A percentile compares a stretch with the other conserved stretches of the same genome.
Conservation (phyloP, 1,140 invertebrate genomes). For the Cydia strobilella region DNA sequence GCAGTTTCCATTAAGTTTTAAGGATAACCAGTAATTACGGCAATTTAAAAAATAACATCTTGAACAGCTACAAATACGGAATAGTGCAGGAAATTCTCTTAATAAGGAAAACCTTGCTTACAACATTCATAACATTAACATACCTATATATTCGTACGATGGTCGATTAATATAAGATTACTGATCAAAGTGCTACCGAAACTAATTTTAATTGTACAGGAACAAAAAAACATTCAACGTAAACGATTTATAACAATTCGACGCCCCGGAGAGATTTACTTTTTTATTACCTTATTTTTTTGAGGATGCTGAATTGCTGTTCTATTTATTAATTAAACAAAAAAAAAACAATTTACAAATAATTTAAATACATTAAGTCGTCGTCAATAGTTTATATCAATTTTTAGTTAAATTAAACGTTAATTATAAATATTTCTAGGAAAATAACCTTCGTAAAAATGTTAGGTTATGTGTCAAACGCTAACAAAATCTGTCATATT, state of each 20-base stretch:
- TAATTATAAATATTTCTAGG: too few relatives aligned
- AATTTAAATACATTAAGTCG: too few relatives aligned
- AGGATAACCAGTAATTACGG: conserved; percentile 23
- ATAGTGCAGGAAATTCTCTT: conserved; percentile 30
- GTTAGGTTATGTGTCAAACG: too few relatives aligned
- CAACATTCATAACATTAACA: conserved; percentile 2
- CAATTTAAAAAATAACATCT: conserved; percentile 12
- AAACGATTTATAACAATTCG: background rate
- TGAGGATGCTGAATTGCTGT: too few relatives aligned
- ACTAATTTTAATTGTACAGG: conserved; percentile 5
- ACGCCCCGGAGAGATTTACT: background rate
- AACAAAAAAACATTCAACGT: background rate
- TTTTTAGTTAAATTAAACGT: too few relatives aligned
- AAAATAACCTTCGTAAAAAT: too few relatives aligned
- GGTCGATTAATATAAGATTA: conserved; percentile 14
- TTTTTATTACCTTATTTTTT: background rate
- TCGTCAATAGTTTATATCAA: too few relatives aligned
- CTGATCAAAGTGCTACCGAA: background rate
- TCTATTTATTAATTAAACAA: too few relatives aligned
- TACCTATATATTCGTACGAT: background rate
- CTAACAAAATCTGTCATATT: too few relatives aligned
- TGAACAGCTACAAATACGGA: conserved; percentile 19
- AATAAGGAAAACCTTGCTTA: conserved; percentile 3
- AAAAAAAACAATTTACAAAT: too few relatives aligned
- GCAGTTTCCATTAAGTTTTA: conserved; percentile 14